These are phyloP conservation scores for Lampris megalopsis DNA, from an alignment of 2,113 vertebrate species.

Conservation along the genomic window DNA sequence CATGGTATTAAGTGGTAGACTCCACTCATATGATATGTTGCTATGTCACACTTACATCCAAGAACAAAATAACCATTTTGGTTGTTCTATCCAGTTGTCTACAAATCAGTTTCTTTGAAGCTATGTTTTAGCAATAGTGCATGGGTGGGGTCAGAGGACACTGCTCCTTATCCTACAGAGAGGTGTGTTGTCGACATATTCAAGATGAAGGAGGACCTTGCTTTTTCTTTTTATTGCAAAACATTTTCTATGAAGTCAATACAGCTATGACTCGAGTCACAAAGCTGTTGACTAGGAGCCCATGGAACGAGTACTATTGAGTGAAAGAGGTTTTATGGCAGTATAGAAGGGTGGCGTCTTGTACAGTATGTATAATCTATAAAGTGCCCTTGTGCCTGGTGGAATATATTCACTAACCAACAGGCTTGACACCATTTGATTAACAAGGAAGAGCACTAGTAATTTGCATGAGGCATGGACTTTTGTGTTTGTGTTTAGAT, in stretches of 20 bases:
- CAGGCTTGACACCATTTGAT: conserved; percentile 24
- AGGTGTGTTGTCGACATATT: conserved; percentile 33
- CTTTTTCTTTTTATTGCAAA: conserved; percentile 24
- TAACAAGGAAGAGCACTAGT: conserved; percentile 52
- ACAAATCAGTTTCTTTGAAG: conserved; percentile 9
- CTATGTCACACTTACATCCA: no score
- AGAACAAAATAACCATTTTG: no score
- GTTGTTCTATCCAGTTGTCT: no score
- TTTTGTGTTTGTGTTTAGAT: background rate
- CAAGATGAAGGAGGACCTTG: conserved; percentile 20
- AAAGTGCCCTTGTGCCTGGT: conserved; percentile 43
- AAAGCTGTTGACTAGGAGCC: conserved; percentile 38
- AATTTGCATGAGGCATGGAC: conserved; percentile 57
- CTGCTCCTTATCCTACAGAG: conserved; percentile 13
- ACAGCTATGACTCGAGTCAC: conserved; percentile 40
- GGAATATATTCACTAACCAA: conserved; percentile 18
- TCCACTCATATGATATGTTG: background rate
- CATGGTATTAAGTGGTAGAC: conserved; percentile 16
- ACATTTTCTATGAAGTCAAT: conserved; percentile 48
- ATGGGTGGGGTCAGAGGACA: background rate
- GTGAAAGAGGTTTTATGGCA: conserved; percentile 18
- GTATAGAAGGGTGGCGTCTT: conserved; percentile 21
- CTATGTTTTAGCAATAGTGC: conserved; percentile 4
- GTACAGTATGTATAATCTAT: conserved; percentile 24
- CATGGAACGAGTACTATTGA: conserved; percentile 25